Evolutionary conservation across 2,888 invertebrate species (phyloP), one percentile per base, ranked within the genome.

Genomic region (Metopia argyrocephala): DNA sequence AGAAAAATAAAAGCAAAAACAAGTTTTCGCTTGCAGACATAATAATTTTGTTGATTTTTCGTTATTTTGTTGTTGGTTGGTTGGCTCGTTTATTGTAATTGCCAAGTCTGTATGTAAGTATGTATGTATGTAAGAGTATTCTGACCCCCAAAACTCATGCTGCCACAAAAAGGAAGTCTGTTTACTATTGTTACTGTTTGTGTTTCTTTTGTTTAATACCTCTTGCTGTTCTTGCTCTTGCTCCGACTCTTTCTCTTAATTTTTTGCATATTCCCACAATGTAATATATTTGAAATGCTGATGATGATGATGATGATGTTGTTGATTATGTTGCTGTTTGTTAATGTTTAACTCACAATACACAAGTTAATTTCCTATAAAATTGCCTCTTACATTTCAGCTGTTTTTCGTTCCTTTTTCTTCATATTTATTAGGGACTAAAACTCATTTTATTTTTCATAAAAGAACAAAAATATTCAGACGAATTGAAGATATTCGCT

Each of bases 91-190:
- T 12, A 31, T 12, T n/a, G n/a, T n/a, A n/a, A n/a, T n/a, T n/a
- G n/a, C n/a, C n/a, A n/a, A n/a, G n/a, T n/a, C n/a, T n/a, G n/a
- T n/a, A n/a, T n/a, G n/a, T n/a, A n/a, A n/a, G n/a, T n/a, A n/a
- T n/a, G n/a, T n/a, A n/a, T n/a, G n/a, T n/a, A n/a, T n/a, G n/a
- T n/a, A n/a, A n/a, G n/a, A n/a, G 4, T 38, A 38, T 65, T 9
- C 48, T 71, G 76, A 70, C 76, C 76, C 79, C 71, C 68, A 76
- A 80, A 80, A 64, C 79, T 80, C 76, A 64, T 68, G 62, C 71
- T 68, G 68, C 57, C 52, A 25, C 48, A 59, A 65, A 76, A 80
- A 68, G 68, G 52, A 57, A 73, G 76, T 68, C 79, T 56, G 56
- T 57, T 76, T 75, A 28, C 23, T 38, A 31, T 23, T 52, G n/a